Conservation (phyloP, 2,888 invertebrate species). For the Drosophila infuscata region DNA sequence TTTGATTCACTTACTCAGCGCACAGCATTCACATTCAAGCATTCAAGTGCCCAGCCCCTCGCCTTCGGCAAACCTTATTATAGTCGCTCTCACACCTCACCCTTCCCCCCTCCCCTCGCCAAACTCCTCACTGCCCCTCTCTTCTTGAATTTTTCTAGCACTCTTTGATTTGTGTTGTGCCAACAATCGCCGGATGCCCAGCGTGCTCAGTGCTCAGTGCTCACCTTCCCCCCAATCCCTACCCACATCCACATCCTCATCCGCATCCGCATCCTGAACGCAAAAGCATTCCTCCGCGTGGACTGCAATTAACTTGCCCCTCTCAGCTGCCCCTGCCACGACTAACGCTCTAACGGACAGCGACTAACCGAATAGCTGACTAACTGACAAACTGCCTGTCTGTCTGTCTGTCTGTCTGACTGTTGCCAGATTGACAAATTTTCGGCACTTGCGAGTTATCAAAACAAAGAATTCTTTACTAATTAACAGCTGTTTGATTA, state of each 20-base stretch:
- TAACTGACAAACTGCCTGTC: slow-evolving; percentile 6
- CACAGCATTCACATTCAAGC: slow-evolving; percentile 27
- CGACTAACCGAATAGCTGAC: slow-evolving; percentile 9
- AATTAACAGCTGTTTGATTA: slow-evolving; percentile 62
- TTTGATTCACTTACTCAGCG: slow-evolving; percentile 37
- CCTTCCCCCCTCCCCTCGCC: neutral
- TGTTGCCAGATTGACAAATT: slow-evolving; percentile 29
- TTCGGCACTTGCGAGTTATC: slow-evolving; percentile 40
- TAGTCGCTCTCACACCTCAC: slow-evolving; percentile 37
- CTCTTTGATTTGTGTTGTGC: slow-evolving; percentile 81
- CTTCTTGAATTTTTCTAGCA: slow-evolving; percentile 6
- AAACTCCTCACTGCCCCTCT: neutral
- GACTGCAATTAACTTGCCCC: slow-evolving; percentile 68
- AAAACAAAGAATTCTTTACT: slow-evolving; percentile 52
- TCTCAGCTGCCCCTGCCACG: slow-evolving; percentile 10
- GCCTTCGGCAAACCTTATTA: slow-evolving; percentile 65
- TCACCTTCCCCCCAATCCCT: neutral
- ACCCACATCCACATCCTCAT: too few relatives aligned
- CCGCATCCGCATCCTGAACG: neutral
- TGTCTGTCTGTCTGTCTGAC: slow-evolving; percentile 1
- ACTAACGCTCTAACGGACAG: neutral
- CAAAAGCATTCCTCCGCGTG: slow-evolving; percentile 64
- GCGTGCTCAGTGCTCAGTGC: slow-evolving; percentile 49
- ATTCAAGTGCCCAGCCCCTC: slow-evolving; percentile 41
- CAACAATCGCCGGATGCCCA: slow-evolving; percentile 75